Conservation (phyloP, 2,113 vertebrate species). For the Rallus limicola region DNA sequence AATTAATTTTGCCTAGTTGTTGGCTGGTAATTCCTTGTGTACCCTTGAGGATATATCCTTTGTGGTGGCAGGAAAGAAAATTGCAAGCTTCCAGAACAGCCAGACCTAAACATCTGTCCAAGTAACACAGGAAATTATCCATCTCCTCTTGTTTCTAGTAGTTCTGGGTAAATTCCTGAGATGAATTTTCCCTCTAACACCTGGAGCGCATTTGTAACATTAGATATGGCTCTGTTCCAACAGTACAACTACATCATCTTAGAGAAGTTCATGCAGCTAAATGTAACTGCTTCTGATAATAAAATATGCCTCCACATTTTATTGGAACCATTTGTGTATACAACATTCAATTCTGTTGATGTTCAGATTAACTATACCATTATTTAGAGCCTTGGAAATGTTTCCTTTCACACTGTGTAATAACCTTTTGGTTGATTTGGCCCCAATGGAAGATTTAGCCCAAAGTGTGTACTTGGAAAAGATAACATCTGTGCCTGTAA, state of each 20-base stretch:
- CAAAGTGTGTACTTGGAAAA: slow-evolving; percentile 7
- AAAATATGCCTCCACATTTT: slow-evolving; percentile 3
- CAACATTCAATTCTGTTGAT: background rate
- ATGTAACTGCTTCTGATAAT: background rate
- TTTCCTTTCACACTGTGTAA: slow-evolving; percentile 8
- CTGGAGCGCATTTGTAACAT: slow-evolving; percentile 40
- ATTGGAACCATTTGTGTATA: slow-evolving; percentile 24
- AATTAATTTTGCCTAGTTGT: background rate
- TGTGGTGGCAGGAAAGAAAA: background rate
- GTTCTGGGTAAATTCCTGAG: background rate
- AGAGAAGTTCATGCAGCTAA: background rate
- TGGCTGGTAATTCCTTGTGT: background rate
- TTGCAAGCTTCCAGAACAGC: background rate
- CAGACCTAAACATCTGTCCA: slow-evolving; percentile 15
- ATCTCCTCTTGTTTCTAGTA: background rate
- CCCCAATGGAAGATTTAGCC: background rate
- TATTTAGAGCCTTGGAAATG: slow-evolving; percentile 24
- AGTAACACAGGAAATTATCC: slow-evolving; percentile 29
- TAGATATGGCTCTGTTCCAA: slow-evolving; percentile 23
- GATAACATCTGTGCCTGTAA: slow-evolving; percentile 16
- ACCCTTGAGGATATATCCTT: background rate
- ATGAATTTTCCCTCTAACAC: slow-evolving; percentile 25
- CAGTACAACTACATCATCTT: background rate
- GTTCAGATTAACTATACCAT: slow-evolving; percentile 4
- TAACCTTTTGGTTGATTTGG: background rate